Percentiles rank a stretch among this genome's conserved stretches.
Conservation (phyloP, 2,113 vertebrate genomes). For the Petroica traversi region DNA sequence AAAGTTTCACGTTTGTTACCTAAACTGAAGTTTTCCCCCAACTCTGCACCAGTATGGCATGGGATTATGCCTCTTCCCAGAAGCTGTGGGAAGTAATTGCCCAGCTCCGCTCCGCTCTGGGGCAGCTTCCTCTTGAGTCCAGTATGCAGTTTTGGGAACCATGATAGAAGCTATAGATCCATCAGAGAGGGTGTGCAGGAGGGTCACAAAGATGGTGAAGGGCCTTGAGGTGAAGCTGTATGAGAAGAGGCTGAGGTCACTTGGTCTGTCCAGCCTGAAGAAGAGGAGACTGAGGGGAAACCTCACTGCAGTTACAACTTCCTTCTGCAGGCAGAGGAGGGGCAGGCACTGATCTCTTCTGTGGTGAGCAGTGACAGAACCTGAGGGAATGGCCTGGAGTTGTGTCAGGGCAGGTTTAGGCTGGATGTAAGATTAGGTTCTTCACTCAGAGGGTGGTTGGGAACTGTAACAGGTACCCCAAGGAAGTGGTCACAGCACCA, state of each 20-base stretch:
- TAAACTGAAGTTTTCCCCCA: background rate
- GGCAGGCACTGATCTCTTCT: background rate
- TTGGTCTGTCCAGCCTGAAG: background rate
- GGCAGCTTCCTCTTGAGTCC: background rate
- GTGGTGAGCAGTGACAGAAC: no score
- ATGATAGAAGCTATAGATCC: background rate
- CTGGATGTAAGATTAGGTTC: background rate
- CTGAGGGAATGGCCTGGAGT: fast-evolving
- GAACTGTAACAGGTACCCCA: no score
- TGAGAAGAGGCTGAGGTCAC: background rate
- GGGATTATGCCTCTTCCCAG: no score
- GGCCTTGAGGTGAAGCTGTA: background rate
- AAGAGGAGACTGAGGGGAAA: background rate
- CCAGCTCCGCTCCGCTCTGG: background rate
- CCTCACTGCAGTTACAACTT: fast-evolving
- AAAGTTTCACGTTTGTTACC: background rate
- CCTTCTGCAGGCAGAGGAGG: no score
- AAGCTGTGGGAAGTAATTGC: background rate
- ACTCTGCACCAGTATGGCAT: fast-evolving
- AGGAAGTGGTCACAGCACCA: no score
- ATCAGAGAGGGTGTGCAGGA: background rate
- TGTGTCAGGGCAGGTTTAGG: no score
- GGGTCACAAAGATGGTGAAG: fast-evolving
- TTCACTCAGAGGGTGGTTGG: fast-evolving
- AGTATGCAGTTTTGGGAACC: background rate